A percentile compares a stretch with the other conserved stretches of the same genome.
These are phyloP conservation scores for Mycalesis mineus DNA, from an alignment of 2,888 invertebrate species.

Conservation along the genomic window DNA sequence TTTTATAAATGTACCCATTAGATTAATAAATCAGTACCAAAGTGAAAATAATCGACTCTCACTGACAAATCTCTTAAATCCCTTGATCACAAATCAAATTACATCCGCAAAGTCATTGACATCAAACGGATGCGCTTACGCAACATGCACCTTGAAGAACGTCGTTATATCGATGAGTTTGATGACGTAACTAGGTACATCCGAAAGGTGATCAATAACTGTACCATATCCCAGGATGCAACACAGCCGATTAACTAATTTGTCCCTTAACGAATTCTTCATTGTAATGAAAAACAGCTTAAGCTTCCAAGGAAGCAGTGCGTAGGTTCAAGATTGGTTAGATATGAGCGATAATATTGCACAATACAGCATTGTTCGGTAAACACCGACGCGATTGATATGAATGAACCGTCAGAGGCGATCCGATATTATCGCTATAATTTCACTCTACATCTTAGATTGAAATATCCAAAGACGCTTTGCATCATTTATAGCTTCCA, in stretches of 20 bases:
- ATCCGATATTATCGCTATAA: conserved; percentile 49
- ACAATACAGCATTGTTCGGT: conserved; percentile 67
- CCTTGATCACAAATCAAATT: conserved; percentile 45
- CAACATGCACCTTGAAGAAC: conserved; percentile 70
- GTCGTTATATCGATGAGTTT: conserved; percentile 46
- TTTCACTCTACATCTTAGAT: conserved; percentile 38
- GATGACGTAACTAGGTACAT: conserved; percentile 46
- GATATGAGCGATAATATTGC: conserved; percentile 66
- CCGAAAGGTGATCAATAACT: conserved; percentile 32
- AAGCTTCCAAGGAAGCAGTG: conserved; percentile 29
- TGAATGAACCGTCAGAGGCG: conserved; percentile 61
- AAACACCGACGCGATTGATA: conserved; percentile 45
- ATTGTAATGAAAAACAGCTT: conserved; percentile 16
- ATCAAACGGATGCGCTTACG: conserved; percentile 65
- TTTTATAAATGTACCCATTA: background rate
- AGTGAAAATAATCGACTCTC: conserved; percentile 34
- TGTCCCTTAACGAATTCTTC: conserved; percentile 16
- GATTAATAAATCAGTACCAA: background rate
- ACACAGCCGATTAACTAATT: conserved; percentile 4
- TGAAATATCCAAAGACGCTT: conserved; percentile 42
- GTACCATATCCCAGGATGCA: conserved; percentile 31
- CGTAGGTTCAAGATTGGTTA: conserved; percentile 47
- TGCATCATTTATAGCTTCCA: conserved; percentile 39
- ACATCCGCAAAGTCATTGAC: conserved; percentile 72
- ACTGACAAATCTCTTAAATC: conserved; percentile 48